A percentile compares a stretch with the other conserved stretches of the same genome.
phyloP scores from a whole-genome alignment of 2,888 invertebrate genomes.

The Euproctis similis region DNA sequence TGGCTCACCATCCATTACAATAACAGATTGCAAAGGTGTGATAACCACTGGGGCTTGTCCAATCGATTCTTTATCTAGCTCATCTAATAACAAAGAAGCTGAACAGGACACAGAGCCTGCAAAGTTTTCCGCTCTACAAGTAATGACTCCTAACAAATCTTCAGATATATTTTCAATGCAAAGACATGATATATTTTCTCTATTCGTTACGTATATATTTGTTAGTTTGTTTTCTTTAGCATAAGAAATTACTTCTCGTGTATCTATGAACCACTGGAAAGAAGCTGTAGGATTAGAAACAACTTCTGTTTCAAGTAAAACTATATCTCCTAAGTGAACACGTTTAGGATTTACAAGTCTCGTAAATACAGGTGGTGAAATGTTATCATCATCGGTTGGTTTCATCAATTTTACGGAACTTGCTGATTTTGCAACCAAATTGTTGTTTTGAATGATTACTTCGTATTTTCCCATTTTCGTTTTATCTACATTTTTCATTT shows the following conservation, averaged over 20 bases:
- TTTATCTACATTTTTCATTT: slow-evolving; percentile 80
- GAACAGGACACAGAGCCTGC: slow-evolving; percentile 92
- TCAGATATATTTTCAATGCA: slow-evolving; percentile 82
- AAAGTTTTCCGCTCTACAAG: slow-evolving; percentile 92
- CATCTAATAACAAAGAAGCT: slow-evolving; percentile 78
- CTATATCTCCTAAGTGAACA: slow-evolving; percentile 83
- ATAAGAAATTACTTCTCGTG: slow-evolving; percentile 78
- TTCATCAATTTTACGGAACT: slow-evolving; percentile 87
- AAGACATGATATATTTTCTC: slow-evolving; percentile 86
- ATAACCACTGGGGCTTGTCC: slow-evolving; percentile 82
- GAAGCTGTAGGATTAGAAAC: slow-evolving; percentile 86
- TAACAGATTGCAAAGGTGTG: slow-evolving; percentile 81
- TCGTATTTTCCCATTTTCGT: slow-evolving; percentile 92
- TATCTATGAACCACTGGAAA: slow-evolving; percentile 91
- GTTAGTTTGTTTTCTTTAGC: slow-evolving; percentile 77
- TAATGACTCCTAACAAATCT: slow-evolving; percentile 84
- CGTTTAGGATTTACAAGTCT: slow-evolving; percentile 82
- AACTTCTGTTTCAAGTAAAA: slow-evolving; percentile 85
- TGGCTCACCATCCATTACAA: slow-evolving; percentile 93
- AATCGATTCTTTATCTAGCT: slow-evolving; percentile 62
- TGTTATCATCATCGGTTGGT: slow-evolving; percentile 74
- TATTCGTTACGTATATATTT: slow-evolving; percentile 80
- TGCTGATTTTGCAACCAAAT: slow-evolving; percentile 86
- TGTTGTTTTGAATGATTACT: slow-evolving; percentile 85
- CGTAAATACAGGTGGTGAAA: slow-evolving; percentile 83